Percentiles rank a stretch among this genome's conserved stretches.
Conservation (phyloP, 2,113 vertebrate genomes). For the Ctenomys sociabilis region DNA sequence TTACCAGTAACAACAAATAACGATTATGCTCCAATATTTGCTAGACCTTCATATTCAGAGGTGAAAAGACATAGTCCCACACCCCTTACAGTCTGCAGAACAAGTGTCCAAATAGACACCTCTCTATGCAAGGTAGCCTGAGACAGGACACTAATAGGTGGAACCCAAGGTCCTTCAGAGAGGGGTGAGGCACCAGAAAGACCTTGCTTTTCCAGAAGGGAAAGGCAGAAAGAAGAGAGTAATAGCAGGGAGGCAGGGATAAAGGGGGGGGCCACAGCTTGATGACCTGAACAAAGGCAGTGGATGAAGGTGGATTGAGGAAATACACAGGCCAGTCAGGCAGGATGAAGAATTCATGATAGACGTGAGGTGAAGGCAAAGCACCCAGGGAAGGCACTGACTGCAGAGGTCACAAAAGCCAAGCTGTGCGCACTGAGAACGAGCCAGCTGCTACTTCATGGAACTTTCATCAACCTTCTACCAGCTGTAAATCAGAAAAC, state of each 20-base stretch:
- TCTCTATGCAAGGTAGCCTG: neutral
- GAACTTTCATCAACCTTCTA: neutral
- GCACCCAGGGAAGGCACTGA: neutral
- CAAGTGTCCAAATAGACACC: neutral
- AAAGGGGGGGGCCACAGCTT: neutral
- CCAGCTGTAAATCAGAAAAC: neutral
- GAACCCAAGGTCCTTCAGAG: neutral
- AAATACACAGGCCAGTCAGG: neutral
- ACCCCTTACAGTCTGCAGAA: neutral
- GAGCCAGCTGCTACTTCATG: neutral
- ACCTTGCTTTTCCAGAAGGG: neutral
- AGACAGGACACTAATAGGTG: neutral
- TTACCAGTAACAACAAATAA: neutral
- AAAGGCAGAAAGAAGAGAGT: neutral
- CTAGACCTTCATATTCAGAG: neutral
- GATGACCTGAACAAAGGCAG: neutral
- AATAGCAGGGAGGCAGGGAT: neutral
- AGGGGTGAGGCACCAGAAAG: neutral
- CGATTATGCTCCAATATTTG: neutral
- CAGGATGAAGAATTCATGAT: neutral
- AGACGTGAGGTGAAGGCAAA: neutral
- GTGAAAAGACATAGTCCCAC: neutral
- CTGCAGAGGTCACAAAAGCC: neutral
- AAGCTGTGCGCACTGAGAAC: neutral
- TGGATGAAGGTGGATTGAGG: neutral